phyloP scores from a whole-genome alignment of 37 sponge, comb jelly and placozoan genomes.

The Crambe crambe region DNA sequence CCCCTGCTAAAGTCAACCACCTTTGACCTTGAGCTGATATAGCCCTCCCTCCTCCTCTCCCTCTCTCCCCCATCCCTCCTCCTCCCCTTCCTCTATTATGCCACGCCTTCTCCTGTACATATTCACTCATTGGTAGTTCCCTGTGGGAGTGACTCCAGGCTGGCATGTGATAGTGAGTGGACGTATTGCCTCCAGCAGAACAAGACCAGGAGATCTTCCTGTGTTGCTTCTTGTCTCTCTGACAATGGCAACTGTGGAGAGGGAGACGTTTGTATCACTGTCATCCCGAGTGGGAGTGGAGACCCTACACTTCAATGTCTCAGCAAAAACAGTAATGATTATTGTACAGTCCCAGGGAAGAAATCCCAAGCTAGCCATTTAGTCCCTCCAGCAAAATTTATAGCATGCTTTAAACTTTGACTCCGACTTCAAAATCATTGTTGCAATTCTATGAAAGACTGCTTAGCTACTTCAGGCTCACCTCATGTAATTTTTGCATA shows the following conservation, averaged over 20 bases:
- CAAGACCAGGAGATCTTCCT: neutral
- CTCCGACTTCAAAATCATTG: too few relatives aligned
- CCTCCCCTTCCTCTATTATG: neutral
- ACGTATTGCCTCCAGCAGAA: constrained; percentile 8
- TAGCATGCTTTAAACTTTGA: neutral
- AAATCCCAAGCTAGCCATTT: neutral
- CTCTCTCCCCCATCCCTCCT: neutral
- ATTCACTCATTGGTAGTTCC: too few relatives aligned
- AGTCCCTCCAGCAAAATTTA: neutral
- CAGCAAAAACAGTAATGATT: neutral
- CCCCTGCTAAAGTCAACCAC: too few relatives aligned
- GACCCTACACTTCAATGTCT: neutral
- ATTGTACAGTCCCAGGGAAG: too few relatives aligned
- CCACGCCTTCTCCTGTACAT: too few relatives aligned
- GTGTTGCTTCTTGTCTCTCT: neutral
- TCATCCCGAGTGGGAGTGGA: neutral
- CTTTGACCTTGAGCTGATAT: too few relatives aligned
- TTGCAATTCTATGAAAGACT: too few relatives aligned
- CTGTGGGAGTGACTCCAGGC: neutral
- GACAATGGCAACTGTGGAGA: neutral
- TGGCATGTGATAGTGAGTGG: constrained; percentile 10
- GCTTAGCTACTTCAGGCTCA: too few relatives aligned
- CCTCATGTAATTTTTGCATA: too few relatives aligned
- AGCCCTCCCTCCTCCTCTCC: too few relatives aligned
- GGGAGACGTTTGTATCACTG: neutral